Conservation (phyloP, 1,140 invertebrate species). For the Drosophila triauraria region DNA sequence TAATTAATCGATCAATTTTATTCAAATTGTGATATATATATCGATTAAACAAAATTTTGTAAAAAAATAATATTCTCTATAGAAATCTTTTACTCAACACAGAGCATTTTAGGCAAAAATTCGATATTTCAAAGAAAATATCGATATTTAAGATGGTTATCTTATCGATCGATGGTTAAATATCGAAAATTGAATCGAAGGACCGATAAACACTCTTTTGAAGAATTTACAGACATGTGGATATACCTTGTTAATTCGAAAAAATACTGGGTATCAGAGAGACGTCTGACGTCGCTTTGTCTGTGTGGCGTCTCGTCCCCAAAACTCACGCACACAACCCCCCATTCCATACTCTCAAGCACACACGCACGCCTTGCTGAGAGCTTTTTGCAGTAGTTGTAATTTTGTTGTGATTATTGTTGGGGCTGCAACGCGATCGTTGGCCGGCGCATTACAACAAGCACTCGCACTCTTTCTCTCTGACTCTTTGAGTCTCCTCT, state of each 20-base stretch:
- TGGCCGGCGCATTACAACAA: slow-evolving; percentile 68
- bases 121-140: no score
- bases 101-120: no score
- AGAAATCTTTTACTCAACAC: no score
- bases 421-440: slow-evolving; percentile 58
- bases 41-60: no score
- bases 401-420: slow-evolving; percentile 35
- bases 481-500: slow-evolving; percentile 20
- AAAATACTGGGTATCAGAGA: slow-evolving; percentile 8
- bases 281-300: slow-evolving; percentile 70
- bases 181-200: no score
- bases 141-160: no score
- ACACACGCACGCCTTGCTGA: slow-evolving; percentile 12
- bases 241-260: background rate
- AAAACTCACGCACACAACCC: slow-evolving; percentile 31
- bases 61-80: no score
- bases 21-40: no score
- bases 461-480: slow-evolving; percentile 24
- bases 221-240: background rate
- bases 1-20: no score
- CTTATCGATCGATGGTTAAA: no score
- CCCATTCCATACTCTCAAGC: background rate
- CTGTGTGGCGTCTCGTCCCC: slow-evolving; percentile 69
- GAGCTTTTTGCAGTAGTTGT: slow-evolving; percentile 42
- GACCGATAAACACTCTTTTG: no score